Conservation (phyloP, 2,888 invertebrate genomes). For the Encarsia formosa region DNA sequence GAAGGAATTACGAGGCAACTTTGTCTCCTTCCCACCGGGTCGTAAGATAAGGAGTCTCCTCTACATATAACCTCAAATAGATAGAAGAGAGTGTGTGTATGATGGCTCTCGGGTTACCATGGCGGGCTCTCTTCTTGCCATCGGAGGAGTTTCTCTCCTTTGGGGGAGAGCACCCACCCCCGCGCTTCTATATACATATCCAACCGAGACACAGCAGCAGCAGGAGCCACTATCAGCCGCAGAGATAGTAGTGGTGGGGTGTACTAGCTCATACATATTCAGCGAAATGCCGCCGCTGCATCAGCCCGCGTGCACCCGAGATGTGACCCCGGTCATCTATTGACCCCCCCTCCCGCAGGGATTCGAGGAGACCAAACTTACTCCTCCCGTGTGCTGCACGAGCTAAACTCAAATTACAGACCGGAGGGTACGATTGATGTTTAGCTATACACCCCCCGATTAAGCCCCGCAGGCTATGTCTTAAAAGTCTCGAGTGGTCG, state of each 20-base stretch:
- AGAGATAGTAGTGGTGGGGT: constrained; percentile 47
- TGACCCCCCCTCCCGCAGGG: constrained; percentile 39
- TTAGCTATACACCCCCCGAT: too few relatives aligned
- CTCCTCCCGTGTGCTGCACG: constrained; percentile 27
- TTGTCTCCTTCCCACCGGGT: too few relatives aligned
- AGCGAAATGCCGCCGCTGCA: constrained; percentile 59
- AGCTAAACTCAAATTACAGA: constrained; percentile 48
- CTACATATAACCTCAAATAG: too few relatives aligned
- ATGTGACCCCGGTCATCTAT: constrained; percentile 43
- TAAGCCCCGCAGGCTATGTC: too few relatives aligned
- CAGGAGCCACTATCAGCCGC: constrained; percentile 51
- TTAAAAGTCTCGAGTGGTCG: too few relatives aligned
- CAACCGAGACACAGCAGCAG: constrained; percentile 48
- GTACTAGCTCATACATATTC: constrained; percentile 61
- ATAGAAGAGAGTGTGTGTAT: too few relatives aligned
- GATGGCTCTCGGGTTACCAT: too few relatives aligned
- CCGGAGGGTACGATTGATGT: constrained; percentile 49
- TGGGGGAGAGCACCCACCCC: too few relatives aligned
- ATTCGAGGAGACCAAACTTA: constrained; percentile 44
- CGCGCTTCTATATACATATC: too few relatives aligned
- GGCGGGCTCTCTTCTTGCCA: too few relatives aligned
- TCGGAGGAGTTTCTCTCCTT: too few relatives aligned
- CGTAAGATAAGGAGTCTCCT: constrained; percentile 48
- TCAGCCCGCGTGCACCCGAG: constrained; percentile 35
- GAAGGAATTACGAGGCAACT: constrained; percentile 51